A percentile compares a stretch with the other conserved stretches of the same genome.
Conservation (phyloP, 2,888 invertebrate genomes). For the Anaspis maculata region DNA sequence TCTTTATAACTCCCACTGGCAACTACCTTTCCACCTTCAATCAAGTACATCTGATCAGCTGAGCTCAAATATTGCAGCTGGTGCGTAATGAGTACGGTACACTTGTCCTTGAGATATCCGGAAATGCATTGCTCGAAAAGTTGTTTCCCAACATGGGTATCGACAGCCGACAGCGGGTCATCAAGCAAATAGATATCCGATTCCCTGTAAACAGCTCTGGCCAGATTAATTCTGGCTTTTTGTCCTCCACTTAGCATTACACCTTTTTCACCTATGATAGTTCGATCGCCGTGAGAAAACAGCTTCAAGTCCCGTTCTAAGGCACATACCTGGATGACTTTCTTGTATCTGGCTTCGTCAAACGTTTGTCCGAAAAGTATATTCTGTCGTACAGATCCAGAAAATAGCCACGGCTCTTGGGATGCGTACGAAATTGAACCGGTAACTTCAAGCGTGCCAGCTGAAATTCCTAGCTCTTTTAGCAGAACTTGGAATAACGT, state of each 20-base stretch:
- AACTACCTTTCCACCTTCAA: constrained; percentile 48
- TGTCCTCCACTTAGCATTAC: constrained; percentile 71
- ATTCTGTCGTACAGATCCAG: constrained; percentile 78
- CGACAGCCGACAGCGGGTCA: constrained; percentile 85
- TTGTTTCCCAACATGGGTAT: constrained; percentile 78
- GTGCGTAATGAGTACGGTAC: constrained; percentile 66
- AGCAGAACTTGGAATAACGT: constrained; percentile 49
- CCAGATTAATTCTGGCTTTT: constrained; percentile 77
- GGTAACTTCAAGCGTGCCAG: constrained; percentile 56
- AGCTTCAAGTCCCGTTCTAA: constrained; percentile 62
- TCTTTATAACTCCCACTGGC: constrained; percentile 61
- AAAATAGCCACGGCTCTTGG: constrained; percentile 79
- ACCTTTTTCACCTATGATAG: constrained; percentile 67
- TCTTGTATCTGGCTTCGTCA: constrained; percentile 56
- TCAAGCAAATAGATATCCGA: constrained; percentile 80
- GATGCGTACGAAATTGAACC: constrained; percentile 70
- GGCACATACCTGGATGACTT: constrained; percentile 60
- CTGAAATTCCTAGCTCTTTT: constrained; percentile 58
- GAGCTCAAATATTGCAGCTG: constrained; percentile 58
- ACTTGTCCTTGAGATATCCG: constrained; percentile 55
- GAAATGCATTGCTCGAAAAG: constrained; percentile 72
- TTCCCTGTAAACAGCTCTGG: constrained; percentile 74
- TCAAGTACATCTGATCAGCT: constrained; percentile 46
- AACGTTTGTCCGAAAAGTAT: constrained; percentile 77
- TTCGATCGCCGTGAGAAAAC: constrained; percentile 70